Conservation (phyloP, 2,888 invertebrate genomes). For the Dynastes grantii region DNA sequence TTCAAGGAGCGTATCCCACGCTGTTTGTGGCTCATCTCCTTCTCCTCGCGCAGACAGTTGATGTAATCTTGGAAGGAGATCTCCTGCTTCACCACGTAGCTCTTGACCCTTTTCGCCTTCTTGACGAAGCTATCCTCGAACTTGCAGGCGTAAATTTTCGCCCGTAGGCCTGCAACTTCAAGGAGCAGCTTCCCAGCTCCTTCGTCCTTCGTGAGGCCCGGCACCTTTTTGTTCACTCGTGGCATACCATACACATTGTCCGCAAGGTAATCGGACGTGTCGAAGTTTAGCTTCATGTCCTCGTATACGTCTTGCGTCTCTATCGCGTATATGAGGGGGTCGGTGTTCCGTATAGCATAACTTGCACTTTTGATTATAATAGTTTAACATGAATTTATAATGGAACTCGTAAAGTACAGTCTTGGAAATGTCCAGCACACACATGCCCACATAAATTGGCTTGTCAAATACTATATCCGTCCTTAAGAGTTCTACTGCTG, state of each 20-base stretch:
- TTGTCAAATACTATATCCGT: not conserved
- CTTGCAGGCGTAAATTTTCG: constrained; percentile 9
- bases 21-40: constrained; percentile 2
- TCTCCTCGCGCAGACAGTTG: constrained; percentile 4
- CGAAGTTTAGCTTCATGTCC: not conserved
- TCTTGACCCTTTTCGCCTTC: not conserved
- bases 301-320: no score
- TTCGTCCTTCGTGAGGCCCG: constrained; percentile 4
- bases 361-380: not conserved
- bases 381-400: not conserved
- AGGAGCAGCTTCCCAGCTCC: not conserved
- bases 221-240: not conserved
- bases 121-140: not conserved
- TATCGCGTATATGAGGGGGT: no score
- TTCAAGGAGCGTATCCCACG: constrained; percentile 6
- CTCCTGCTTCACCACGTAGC: constrained; percentile 33
- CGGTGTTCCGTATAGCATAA: no score
- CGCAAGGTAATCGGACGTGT: not conserved
- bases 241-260: not conserved
- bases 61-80: constrained; percentile 25
- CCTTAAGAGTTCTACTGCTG: not conserved
- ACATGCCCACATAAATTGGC: not conserved
- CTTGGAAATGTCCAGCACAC: not conserved
- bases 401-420: not conserved
- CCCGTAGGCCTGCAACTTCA: constrained; percentile 1